Base-by-base conservation (phyloP, 1,140 invertebrate species). In the Plectrocnemia conspersa region DNA sequence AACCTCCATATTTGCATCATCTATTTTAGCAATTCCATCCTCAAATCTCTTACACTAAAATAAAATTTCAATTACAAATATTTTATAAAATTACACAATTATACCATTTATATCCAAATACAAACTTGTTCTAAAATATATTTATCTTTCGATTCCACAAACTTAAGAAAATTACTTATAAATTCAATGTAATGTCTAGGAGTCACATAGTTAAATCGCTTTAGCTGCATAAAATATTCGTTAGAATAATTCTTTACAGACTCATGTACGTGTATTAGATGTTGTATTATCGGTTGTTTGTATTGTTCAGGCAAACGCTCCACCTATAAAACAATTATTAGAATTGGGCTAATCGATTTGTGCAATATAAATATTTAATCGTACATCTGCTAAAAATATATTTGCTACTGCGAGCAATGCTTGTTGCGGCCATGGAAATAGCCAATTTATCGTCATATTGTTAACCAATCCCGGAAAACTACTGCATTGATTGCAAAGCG, bases 391-490 rank as follows among this genome's bases (percentile, higher is more conserved):
- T 0, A 93, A 74, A 63, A 86, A 88, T 3, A 88, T 83, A 42
- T 84, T 85, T 4, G 91, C 91, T 6, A 96, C 91, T 0, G 89
- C 87, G 36, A 84, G 75, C 13, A 96, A 66, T 1, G 93, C 91
- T 71, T 95, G 89, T 54, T 84, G 80, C 1, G 93, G 91, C 93
- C 93, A 97, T 0, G 89, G 82, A 64, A 90, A 86, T 56, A 94
- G 86, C 91, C 92, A 97, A 71, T 97, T 89, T 44, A 97, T 92
- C 9, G 88, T 92, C 2, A 89, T 93, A 65, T 90, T 93, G 65
- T 92, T 94, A 15, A 96, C 86, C 1, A 97, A 74, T 0, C 91
- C 91, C 0, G 93, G 93, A 70, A 95, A 96, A 73, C 85, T 92
- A 41, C 91, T 77, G 61, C 93, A 89, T 16, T 89, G 79, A 61